A percentile compares a stretch with the other conserved stretches of the same genome.
phyloP scores from a whole-genome alignment of 2,888 invertebrate species.

The Phengaris arion region DNA sequence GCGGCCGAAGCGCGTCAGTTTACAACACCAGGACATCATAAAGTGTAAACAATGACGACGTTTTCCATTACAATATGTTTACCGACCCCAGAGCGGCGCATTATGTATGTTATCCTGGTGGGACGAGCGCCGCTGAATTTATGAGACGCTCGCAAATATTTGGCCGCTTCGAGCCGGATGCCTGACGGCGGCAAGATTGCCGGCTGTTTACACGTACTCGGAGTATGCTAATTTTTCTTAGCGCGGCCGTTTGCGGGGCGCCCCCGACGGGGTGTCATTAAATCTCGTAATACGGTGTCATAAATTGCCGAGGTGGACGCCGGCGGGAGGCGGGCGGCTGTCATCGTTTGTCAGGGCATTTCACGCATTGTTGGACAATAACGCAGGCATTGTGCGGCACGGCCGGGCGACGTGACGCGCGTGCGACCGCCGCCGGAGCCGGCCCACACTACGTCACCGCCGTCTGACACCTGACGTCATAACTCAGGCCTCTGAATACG shows the following conservation, averaged over 20 bases:
- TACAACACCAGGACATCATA: constrained; percentile 74
- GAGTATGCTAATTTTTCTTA: constrained; percentile 41
- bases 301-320: constrained; percentile 76
- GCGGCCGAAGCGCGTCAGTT: constrained; percentile 57
- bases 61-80: constrained; percentile 81
- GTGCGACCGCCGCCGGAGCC: constrained; percentile 44
- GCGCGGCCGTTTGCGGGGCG: constrained; percentile 14
- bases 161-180: constrained; percentile 71
- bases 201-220: constrained; percentile 47
- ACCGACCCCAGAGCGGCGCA: constrained; percentile 76
- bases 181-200: constrained; percentile 77
- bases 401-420: constrained; percentile 56
- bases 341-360: constrained; percentile 80
- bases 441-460: constrained; percentile 40
- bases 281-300: constrained; percentile 79
- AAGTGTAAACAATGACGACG: constrained; percentile 78
- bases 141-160: constrained; percentile 77
- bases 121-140: constrained; percentile 72
- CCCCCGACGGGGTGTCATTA: constrained; percentile 62
- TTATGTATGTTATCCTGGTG: constrained; percentile 78
- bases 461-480: constrained; percentile 39
- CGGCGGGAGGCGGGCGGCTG: constrained; percentile 68
- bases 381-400: constrained; percentile 63
- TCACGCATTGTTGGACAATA: constrained; percentile 80
- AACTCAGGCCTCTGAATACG: constrained; percentile 33